phyloP scores from a whole-genome alignment of 2,797 vertebrate genomes.

The Muscicapa striata region DNA sequence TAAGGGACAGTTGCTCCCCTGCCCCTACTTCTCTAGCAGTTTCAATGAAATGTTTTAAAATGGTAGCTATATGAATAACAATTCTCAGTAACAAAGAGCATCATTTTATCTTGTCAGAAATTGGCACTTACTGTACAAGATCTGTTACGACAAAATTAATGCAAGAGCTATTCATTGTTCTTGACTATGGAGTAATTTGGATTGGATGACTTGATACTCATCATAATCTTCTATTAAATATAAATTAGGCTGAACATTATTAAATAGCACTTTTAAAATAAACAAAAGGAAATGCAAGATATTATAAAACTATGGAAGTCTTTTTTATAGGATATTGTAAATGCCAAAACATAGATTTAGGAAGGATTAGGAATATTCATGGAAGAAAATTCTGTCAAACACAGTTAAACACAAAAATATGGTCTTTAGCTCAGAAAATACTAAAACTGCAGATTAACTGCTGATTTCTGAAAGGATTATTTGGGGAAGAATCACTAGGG shows the following conservation, averaged over 20 bases:
- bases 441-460: neutral
- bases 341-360: neutral
- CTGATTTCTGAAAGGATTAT: neutral
- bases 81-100: neutral
- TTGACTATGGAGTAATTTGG: neutral
- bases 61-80: neutral
- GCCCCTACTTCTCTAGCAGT: neutral
- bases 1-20: neutral
- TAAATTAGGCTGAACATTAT: neutral
- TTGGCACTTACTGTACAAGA: neutral
- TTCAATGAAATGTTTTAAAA: neutral
- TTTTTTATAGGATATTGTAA: neutral
- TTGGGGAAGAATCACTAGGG: neutral
- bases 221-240: neutral
- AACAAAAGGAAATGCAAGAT: neutral
- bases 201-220: neutral
- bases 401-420: neutral
- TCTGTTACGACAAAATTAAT: neutral
- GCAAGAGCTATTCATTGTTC: neutral
- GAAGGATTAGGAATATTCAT: neutral
- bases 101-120: neutral
- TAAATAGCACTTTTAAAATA: neutral
- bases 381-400: neutral
- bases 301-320: neutral
- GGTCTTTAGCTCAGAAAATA: neutral